Evolutionary conservation across 2,797 vertebrate species (phyloP), one percentile per base, ranked within the genome.

Genomic region (Chrosomus eos): DNA sequence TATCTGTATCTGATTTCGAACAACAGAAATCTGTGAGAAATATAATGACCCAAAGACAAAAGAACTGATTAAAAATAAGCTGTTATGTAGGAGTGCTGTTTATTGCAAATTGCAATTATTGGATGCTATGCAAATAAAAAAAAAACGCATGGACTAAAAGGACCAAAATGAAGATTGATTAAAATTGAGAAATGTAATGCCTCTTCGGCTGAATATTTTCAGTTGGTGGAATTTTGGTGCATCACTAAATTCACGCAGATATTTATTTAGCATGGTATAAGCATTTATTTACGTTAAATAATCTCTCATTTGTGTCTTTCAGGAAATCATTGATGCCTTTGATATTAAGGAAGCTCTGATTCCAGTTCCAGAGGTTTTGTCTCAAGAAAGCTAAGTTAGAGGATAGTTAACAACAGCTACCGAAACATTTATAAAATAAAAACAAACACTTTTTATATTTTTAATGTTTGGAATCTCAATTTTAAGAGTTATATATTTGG

Each of bases 281-380:
- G 5, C 14, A 0, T 23, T 58, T 60, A n/a, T 60, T 60, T 58
- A 13, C 23, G 5, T 38, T n/a, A 38, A 26, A 77, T 60, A 19
- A 60, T 70, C 26, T 73, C 19, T 80, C 7, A 28, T 86, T 28
- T 55, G 43, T 82, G 21, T 78, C 43, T 83, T 89, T 4, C 87
- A 96, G 95, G 94, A 95, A 86, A 91, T 95, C 71, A 92, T 94
- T 55, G 90, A 94, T 0, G 91, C 83, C 67, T 94, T 94, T 16
- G 92, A 95, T 19, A 96, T 96, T 82, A 94, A 45, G 43, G 60
- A 93, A 7, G 74, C 94, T 9, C 88, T 96, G 90, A 96, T 96
- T 89, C 92, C 87, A 0, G 79, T 91, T 66, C 68, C 76, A 10
- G 82, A 86, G 81, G 16, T 19, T 19, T 28, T 43, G 36, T 60